Conservation (phyloP, 2,797 vertebrate species). For the Phalloptychus januarius region DNA sequence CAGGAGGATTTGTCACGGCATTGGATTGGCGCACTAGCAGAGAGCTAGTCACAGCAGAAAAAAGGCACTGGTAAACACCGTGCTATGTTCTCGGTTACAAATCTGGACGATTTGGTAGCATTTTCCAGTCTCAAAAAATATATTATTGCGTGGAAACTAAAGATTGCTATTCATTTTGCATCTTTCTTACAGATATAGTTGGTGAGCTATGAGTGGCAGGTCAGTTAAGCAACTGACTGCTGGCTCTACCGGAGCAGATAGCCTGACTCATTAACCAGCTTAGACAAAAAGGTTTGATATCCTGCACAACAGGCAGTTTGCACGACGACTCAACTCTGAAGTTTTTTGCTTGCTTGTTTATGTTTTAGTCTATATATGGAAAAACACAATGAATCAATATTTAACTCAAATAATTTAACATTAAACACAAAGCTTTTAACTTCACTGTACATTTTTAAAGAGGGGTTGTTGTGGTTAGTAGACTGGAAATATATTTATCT, state of each 20-base stretch:
- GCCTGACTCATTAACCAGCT: background rate
- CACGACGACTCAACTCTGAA: background rate
- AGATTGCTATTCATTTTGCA: background rate
- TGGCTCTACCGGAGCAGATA: background rate
- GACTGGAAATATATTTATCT: background rate
- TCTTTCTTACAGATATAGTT: background rate
- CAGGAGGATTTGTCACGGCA: background rate
- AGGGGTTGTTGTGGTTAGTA: background rate
- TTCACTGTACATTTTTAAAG: background rate
- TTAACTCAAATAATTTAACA: background rate
- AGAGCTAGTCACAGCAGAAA: background rate
- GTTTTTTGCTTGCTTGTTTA: background rate
- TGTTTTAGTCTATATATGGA: background rate
- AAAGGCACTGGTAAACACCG: background rate
- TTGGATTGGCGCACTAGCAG: too few relatives aligned
- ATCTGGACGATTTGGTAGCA: background rate
- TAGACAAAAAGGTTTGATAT: background rate
- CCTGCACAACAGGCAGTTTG: background rate
- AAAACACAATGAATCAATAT: background rate
- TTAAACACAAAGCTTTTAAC: too few relatives aligned
- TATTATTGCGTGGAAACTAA: background rate
- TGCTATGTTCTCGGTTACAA: background rate
- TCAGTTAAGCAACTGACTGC: background rate
- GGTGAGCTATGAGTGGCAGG: background rate
- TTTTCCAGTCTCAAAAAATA: background rate